Conservation (phyloP, 2,113 vertebrate species). For the Taxidea taxus region DNA sequence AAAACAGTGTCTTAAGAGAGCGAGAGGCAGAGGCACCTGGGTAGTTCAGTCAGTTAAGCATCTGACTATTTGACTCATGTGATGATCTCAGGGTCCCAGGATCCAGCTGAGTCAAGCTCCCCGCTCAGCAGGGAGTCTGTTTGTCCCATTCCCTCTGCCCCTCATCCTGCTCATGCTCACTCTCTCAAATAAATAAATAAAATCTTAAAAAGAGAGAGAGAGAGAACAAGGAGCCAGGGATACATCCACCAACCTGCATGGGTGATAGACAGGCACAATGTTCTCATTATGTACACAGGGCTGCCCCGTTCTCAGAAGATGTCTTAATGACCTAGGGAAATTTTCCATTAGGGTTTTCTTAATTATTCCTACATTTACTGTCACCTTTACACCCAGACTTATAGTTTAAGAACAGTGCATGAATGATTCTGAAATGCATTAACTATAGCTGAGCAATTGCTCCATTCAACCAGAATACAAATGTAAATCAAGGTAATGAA, state of each 20-base stretch:
- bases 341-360: conserved; percentile 5
- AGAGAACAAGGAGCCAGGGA: neutral
- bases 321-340: neutral
- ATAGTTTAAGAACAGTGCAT: conserved; percentile 26
- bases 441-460: conserved; percentile 16
- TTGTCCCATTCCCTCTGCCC: neutral
- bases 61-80: neutral
- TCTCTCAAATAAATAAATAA: neutral
- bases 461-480: neutral
- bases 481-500: conserved; percentile 25
- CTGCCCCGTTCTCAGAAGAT: neutral
- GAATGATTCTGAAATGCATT: conserved; percentile 21
- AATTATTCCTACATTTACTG: conserved; percentile 29
- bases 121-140: neutral
- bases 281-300: neutral
- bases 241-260: neutral
- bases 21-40: neutral
- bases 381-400: neutral
- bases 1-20: neutral
- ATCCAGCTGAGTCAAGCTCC: neutral
- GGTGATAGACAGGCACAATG: fast-evolving
- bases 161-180: neutral
- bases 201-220: neutral
- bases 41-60: neutral
- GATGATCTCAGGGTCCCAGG: neutral